Evolutionary conservation across 2,113 vertebrate species (phyloP).

Genomic region (Mesitornis unicolor): DNA sequence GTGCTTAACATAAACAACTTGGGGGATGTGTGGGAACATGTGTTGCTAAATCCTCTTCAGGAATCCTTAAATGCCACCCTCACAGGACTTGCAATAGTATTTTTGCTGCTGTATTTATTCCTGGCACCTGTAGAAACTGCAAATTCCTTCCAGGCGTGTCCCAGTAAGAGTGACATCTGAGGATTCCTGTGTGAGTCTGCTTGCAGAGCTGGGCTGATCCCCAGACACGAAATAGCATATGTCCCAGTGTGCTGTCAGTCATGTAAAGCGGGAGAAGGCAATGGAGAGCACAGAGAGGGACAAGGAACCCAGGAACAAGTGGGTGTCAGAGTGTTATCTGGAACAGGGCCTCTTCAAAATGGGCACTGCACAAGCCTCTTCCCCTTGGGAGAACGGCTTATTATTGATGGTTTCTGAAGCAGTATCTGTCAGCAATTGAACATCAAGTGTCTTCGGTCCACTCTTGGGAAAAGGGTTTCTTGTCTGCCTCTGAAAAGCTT

Average conservation of each 20-base stretch:
- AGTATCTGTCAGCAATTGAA: background rate
- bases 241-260: background rate
- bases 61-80: background rate
- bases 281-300: background rate
- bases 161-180: background rate
- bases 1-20: background rate
- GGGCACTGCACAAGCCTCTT: background rate
- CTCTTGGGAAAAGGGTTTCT: background rate
- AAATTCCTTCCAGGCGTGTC: background rate
- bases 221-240: background rate
- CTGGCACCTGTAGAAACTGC: background rate
- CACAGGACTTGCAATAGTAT: background rate
- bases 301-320: background rate
- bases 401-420: background rate
- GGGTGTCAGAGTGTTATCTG: background rate
- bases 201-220: background rate
- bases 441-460: background rate
- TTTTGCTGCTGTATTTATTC: background rate
- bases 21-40: fast-evolving
- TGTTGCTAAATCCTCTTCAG: background rate
- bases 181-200: background rate
- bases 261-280: background rate
- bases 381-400: background rate
- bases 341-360: background rate
- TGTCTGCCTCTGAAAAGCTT: background rate